phyloP scores from a whole-genome alignment of 2,113 vertebrate species.

The Ailuropoda melanoleuca region DNA sequence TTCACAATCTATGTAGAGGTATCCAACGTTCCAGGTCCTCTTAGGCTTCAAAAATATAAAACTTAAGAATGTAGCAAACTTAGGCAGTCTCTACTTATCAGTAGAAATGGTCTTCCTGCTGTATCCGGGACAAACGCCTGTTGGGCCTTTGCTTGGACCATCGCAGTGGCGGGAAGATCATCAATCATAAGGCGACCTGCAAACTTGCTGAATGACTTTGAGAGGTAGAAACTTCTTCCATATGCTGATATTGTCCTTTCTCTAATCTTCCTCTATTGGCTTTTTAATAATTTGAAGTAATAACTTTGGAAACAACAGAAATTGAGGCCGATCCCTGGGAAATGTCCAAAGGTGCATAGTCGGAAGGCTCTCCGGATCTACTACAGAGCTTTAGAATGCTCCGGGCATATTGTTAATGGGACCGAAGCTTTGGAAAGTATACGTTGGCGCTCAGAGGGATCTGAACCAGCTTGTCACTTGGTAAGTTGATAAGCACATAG shows the following conservation, averaged over 20 bases:
- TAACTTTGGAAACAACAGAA: not conserved
- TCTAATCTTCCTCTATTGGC: not conserved
- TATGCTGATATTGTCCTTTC: not conserved
- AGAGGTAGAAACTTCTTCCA: not conserved
- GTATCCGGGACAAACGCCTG: not conserved
- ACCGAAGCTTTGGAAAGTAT: not conserved
- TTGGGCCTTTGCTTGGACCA: not conserved
- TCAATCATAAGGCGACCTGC: not conserved
- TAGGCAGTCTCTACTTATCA: not conserved
- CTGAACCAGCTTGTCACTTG: not conserved
- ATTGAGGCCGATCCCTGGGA: not conserved
- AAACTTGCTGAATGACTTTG: not conserved
- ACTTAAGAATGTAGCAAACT: not conserved
- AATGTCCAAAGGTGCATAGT: not conserved
- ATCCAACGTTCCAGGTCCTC: not conserved
- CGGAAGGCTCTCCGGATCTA: not conserved
- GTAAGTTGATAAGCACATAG: not conserved
- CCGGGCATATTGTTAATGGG: not conserved
- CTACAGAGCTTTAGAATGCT: not conserved
- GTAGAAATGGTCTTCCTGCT: not conserved
- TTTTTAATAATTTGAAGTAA: not conserved
- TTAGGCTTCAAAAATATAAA: not conserved
- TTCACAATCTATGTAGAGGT: not conserved
- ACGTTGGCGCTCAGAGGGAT: fast-evolving
- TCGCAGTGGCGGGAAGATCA: not conserved